These are phyloP conservation scores for Pterostichus niger DNA, from an alignment of 2,888 invertebrate genomes.

Conservation along the genomic window DNA sequence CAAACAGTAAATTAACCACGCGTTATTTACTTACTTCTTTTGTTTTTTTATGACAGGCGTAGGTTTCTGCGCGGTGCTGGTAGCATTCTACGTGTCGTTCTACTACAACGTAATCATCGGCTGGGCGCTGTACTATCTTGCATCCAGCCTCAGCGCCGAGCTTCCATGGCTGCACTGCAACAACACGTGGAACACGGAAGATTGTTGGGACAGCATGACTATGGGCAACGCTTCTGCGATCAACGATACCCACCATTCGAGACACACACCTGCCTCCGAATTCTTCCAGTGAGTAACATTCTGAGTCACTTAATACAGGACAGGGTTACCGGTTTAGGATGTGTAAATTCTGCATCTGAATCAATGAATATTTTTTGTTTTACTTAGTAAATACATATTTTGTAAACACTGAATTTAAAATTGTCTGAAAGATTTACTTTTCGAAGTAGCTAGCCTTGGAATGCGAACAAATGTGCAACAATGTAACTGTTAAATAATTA, in stretches of 20 bases:
- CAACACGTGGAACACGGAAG: constrained; percentile 89
- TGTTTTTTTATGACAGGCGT: constrained; percentile 80
- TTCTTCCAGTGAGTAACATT: constrained; percentile 85
- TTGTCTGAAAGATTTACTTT: too few relatives aligned
- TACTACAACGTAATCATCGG: constrained; percentile 93
- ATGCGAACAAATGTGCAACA: too few relatives aligned
- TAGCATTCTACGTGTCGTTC: constrained; percentile 89
- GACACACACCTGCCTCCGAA: constrained; percentile 86
- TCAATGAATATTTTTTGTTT: too few relatives aligned
- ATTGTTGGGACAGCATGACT: constrained; percentile 81
- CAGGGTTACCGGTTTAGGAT: not conserved
- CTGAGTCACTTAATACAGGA: not conserved
- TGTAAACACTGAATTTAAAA: too few relatives aligned
- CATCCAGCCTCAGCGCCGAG: constrained; percentile 84
- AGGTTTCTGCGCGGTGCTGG: constrained; percentile 88
- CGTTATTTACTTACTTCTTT: too few relatives aligned
- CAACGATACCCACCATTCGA: constrained; percentile 73
- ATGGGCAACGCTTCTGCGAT: constrained; percentile 69
- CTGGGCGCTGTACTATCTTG: constrained; percentile 90
- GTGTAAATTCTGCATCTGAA: too few relatives aligned
- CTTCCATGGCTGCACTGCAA: constrained; percentile 91
- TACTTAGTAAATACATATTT: too few relatives aligned
- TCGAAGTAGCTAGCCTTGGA: too few relatives aligned
- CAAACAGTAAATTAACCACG: too few relatives aligned
- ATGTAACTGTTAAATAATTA: too few relatives aligned